These are phyloP conservation scores for Amiota communis DNA, from an alignment of 2,888 invertebrate genomes.

Conservation along the genomic window DNA sequence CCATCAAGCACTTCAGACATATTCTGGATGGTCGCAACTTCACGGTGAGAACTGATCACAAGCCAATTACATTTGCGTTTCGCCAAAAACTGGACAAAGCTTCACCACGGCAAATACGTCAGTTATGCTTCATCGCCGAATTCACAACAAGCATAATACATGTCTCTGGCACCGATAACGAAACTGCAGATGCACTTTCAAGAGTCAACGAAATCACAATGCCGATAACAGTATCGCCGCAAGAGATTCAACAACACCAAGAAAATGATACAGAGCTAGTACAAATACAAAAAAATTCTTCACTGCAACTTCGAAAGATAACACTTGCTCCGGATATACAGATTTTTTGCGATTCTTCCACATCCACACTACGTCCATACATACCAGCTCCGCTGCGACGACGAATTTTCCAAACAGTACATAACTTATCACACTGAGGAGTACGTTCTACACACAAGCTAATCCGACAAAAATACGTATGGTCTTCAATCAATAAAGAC, in stretches of 20 bases:
- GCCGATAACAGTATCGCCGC: neutral
- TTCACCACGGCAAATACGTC: slow-evolving; percentile 24
- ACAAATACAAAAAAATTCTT: slow-evolving; percentile 16
- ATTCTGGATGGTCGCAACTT: slow-evolving; percentile 34
- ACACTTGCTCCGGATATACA: neutral
- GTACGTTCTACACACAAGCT: too few relatives aligned
- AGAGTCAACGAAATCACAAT: neutral
- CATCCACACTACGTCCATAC: neutral
- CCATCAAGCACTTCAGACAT: slow-evolving; percentile 26
- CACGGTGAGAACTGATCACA: slow-evolving; percentile 24
- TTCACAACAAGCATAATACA: slow-evolving; percentile 25
- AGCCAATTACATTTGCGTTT: slow-evolving; percentile 21
- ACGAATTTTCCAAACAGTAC: too few relatives aligned
- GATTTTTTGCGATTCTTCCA: neutral
- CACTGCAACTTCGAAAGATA: neutral
- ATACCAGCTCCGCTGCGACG: too few relatives aligned
- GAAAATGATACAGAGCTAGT: neutral
- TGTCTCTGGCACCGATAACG: slow-evolving; percentile 14
- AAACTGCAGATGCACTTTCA: slow-evolving; percentile 18
- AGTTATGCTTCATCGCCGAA: slow-evolving; percentile 20
- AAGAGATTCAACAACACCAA: slow-evolving; percentile 21
- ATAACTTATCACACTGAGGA: too few relatives aligned
- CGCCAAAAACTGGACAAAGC: slow-evolving; percentile 24
- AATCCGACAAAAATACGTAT: too few relatives aligned
- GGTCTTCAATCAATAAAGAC: too few relatives aligned